Evolutionary conservation across 2,888 invertebrate genomes (phyloP), one percentile per base, ranked within the genome.

Genomic region (Hermaeophaga mercurialis): DNA sequence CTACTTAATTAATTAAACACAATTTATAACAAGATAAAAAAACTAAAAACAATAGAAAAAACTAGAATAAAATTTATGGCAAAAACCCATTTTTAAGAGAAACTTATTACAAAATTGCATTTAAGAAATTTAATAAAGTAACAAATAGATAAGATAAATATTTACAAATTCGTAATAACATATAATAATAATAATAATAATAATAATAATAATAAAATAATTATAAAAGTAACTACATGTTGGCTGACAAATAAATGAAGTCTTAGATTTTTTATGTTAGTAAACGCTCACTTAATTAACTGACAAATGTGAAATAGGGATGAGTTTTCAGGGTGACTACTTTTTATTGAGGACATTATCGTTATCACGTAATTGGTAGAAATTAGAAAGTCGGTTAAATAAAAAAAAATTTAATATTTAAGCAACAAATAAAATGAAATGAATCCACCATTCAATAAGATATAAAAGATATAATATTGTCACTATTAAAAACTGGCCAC

Each of bases 231-330:
- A 41, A 41, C 34, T 12, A 28, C 28, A 45, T 18, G 33, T 41
- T 41, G 43, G 43, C 26, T 22, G 53, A 50, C 39, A 48, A 41
- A 48, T 36, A 57, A 56, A 59, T 50, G 18, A 68, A 70, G 69
- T 67, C 54, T 41, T 65, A 3, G 12, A 31, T 31, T 31, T 31
- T 31, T 26, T 9, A 9, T 26, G 26, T 26, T 9, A 26, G 9
- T 26, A 26, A 26, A 9, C 8, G 26, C 26, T 22, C 22, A 22
- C 36, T 43, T 52, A 49, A 55, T 58, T 17, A 38, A 38, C 48
- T 49, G 39, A 4, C 19, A 26, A 26, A 50, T 26, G 9, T n/a
- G 22, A 50, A 38, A 50, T 22, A 50, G 41, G 41, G 49, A 41
- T 50, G 38, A 43, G 9, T 11, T 31, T 31, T 11, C 11, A 31